phyloP scores from a whole-genome alignment of 2,113 vertebrate species.

The Centrocercus urophasianus region DNA sequence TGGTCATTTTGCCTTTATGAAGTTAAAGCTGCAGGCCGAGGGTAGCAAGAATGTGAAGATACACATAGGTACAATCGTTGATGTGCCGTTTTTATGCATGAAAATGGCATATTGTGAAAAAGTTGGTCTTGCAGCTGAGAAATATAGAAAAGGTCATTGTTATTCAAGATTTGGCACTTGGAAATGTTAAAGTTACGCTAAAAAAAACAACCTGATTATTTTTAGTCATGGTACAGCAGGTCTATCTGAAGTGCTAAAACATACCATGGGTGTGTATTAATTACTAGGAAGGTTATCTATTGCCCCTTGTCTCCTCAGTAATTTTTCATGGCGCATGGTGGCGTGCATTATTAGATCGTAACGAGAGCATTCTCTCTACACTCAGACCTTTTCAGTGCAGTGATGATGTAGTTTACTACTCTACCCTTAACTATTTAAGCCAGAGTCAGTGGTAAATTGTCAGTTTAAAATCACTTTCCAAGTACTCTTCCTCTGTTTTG shows the following conservation, averaged over 20 bases:
- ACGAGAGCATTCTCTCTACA: background rate
- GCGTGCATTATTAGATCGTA: background rate
- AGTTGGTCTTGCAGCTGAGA: conserved; percentile 11
- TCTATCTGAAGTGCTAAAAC: background rate
- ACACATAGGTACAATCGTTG: background rate
- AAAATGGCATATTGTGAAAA: conserved; percentile 40
- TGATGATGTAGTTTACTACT: background rate
- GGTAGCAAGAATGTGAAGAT: background rate
- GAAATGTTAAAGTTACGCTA: background rate
- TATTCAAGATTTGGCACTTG: background rate
- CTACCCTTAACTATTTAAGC: conserved; percentile 56
- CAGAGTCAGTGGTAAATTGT: background rate
- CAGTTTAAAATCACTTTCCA: conserved; percentile 17
- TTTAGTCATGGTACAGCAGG: background rate
- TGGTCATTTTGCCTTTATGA: conserved; percentile 3
- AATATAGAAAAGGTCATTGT: background rate
- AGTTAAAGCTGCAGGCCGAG: background rate
- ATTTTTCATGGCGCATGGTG: background rate
- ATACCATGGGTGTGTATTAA: background rate
- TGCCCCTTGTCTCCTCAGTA: background rate
- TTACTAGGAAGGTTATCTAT: background rate
- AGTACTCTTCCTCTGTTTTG: conserved; percentile 42
- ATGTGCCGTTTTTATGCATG: conserved; percentile 47
- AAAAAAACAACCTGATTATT: background rate
- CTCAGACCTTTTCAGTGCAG: background rate